phyloP scores from a whole-genome alignment of 2,888 invertebrate species.

The Artemia sinica region DNA sequence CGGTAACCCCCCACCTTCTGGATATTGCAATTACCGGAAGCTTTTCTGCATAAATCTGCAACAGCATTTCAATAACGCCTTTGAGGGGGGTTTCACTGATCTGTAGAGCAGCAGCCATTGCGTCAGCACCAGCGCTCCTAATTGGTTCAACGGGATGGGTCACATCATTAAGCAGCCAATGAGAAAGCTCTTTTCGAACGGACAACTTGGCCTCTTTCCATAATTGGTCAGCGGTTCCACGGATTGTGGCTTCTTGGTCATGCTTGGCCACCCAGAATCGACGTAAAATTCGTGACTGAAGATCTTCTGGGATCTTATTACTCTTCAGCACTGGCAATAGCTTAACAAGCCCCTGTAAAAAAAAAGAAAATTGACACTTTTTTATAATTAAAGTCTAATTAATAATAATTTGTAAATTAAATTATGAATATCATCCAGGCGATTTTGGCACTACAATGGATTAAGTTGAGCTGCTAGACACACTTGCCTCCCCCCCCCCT shows the following conservation, averaged over 20 bases:
- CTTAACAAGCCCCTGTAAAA: conserved; percentile 41
- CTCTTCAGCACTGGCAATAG: conserved; percentile 45
- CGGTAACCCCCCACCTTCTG: too few relatives aligned
- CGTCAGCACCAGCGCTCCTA: conserved; percentile 61
- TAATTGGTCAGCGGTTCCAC: conserved; percentile 41
- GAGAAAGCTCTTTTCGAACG: conserved; percentile 18
- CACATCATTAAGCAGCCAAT: conserved; percentile 36
- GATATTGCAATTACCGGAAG: conserved; percentile 40
- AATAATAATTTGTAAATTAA: too few relatives aligned
- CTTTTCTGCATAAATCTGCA: conserved; percentile 56
- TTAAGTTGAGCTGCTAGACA: too few relatives aligned
- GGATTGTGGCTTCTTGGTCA: conserved; percentile 58
- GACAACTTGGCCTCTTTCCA: conserved; percentile 42
- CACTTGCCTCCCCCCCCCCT: too few relatives aligned
- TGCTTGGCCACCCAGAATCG: conserved; percentile 66
- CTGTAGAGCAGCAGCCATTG: conserved; percentile 50
- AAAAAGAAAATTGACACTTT: background rate
- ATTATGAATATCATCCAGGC: too few relatives aligned
- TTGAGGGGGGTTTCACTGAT: conserved; percentile 39
- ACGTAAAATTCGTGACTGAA: conserved; percentile 45
- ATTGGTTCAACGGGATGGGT: conserved; percentile 64
- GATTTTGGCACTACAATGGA: too few relatives aligned
- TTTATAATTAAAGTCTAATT: too few relatives aligned
- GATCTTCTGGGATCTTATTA: conserved; percentile 40
- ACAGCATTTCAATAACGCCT: conserved; percentile 43